A percentile compares a stretch with the other conserved stretches of the same genome.
Evolutionary conservation across 2,797 vertebrate species (phyloP).

Genomic region (Acrossocheilus fasciatus): DNA sequence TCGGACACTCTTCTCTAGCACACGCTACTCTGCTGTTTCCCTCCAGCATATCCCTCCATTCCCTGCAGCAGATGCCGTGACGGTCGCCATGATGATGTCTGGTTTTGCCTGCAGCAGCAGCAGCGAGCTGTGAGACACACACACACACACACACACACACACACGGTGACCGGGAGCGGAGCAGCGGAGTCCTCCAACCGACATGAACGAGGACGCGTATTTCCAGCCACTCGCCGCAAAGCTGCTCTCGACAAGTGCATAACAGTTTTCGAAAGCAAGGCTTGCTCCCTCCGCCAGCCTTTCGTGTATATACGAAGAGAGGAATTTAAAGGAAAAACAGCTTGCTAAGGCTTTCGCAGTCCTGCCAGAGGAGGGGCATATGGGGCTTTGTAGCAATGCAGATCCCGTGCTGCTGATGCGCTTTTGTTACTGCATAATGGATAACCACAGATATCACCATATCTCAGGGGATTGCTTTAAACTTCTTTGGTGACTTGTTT

Average conservation of each 20-base stretch:
- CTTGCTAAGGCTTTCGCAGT: slow-evolving; percentile 76
- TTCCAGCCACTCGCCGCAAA: slow-evolving; percentile 63
- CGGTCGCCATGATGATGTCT: slow-evolving; percentile 83
- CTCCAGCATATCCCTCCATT: slow-evolving; percentile 72
- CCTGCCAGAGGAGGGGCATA: slow-evolving; percentile 79
- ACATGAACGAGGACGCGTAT: slow-evolving; percentile 68
- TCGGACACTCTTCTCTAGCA: not conserved
- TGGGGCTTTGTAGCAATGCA: slow-evolving; percentile 82
- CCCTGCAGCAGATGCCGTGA: slow-evolving; percentile 78
- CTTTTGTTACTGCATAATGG: slow-evolving; percentile 72
- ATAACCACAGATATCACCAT: slow-evolving; percentile 68
- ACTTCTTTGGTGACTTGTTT: slow-evolving; percentile 47
- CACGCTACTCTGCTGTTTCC: slow-evolving; percentile 15
- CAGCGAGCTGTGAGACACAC: slow-evolving; percentile 73
- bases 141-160: slow-evolving; percentile 62
- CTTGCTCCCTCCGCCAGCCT: slow-evolving; percentile 50
- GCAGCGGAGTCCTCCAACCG: slow-evolving; percentile 64
- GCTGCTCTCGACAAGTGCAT: slow-evolving; percentile 66
- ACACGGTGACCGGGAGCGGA: slow-evolving; percentile 61
- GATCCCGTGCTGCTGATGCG: slow-evolving; percentile 72
- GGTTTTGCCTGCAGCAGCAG: slow-evolving; percentile 79
- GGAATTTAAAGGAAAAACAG: slow-evolving; percentile 72
- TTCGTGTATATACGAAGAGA: slow-evolving; percentile 64
- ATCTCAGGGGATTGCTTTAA: slow-evolving; percentile 60
- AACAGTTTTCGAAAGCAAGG: slow-evolving; percentile 37